Conservation (phyloP, 2,113 vertebrate genomes). For the Poicephalus gulielmi region DNA sequence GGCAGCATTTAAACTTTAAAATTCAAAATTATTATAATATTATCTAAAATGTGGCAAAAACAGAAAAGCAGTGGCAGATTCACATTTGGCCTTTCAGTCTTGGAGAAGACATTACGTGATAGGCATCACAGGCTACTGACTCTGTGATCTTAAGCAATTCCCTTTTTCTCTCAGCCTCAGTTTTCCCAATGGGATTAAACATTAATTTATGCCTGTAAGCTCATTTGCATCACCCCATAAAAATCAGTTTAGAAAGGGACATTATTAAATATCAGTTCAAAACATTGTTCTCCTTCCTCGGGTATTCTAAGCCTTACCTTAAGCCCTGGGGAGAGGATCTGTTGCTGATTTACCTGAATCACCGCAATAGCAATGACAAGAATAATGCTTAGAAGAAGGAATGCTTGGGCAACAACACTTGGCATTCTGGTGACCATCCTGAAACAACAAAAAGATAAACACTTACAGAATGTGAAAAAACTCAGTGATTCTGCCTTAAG, state of each 20-base stretch:
- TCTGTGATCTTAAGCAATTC: neutral
- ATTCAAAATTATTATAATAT: neutral
- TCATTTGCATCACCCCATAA: neutral
- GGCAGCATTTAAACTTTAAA: neutral
- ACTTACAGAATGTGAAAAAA: neutral
- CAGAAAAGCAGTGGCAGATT: neutral
- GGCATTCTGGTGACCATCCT: slow-evolving; percentile 77
- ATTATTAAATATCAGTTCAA: neutral
- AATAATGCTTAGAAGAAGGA: slow-evolving; percentile 83
- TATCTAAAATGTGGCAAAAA: neutral
- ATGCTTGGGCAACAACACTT: slow-evolving; percentile 72
- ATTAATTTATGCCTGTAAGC: neutral
- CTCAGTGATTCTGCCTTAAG: neutral
- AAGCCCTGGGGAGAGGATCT: slow-evolving; percentile 73
- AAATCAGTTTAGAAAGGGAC: neutral
- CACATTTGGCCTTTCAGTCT: neutral
- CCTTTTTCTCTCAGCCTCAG: neutral
- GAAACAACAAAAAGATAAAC: slow-evolving; percentile 1
- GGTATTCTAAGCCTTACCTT: slow-evolving; percentile 77
- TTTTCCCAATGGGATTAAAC: neutral
- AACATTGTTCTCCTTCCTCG: neutral
- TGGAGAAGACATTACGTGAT: neutral
- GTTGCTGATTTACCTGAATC: slow-evolving; percentile 81
- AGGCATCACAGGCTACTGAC: neutral
- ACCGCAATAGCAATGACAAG: slow-evolving; percentile 84